Percentiles rank a stretch among this genome's conserved stretches.
Conservation (phyloP, 2,797 vertebrate species). For the Bradypodion pumilum region DNA sequence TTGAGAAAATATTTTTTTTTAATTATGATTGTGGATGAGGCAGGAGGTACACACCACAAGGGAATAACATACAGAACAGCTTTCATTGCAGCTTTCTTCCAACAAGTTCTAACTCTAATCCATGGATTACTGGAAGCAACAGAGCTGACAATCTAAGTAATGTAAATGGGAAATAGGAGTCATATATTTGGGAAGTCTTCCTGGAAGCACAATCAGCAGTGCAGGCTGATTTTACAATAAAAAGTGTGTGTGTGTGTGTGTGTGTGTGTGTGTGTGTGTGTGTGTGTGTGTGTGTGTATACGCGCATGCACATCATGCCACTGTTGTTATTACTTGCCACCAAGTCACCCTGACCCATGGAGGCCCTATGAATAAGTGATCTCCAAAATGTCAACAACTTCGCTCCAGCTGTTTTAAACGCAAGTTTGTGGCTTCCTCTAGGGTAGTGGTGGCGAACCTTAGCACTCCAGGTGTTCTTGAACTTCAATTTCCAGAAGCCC, state of each 20-base stretch:
- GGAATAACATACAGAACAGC: background rate
- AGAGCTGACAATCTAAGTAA: constrained; percentile 26
- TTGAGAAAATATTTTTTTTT: constrained; percentile 1
- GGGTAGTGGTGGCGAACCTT: too few species aligned
- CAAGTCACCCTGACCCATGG: too few species aligned
- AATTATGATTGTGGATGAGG: background rate
- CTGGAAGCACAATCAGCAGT: constrained; percentile 11
- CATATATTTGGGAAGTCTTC: constrained; percentile 19
- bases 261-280: background rate
- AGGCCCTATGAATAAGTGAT: too few species aligned
- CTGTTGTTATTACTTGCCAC: too few species aligned
- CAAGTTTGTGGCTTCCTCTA: too few species aligned
- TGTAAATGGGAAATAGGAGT: constrained; percentile 37
- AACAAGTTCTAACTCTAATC: constrained; percentile 38
- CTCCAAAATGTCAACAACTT: too few species aligned
- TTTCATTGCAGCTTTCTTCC: constrained; percentile 22
- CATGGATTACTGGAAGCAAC: constrained; percentile 36
- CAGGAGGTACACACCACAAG: background rate
- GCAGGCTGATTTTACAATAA: background rate
- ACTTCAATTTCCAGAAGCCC: too few species aligned
- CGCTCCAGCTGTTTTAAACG: too few species aligned
- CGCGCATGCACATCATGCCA: too few species aligned
- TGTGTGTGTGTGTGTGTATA: too few species aligned
- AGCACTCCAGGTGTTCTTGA: too few species aligned
- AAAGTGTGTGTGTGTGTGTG: background rate